phyloP scores from a whole-genome alignment of 1,140 invertebrate genomes.

The Tetramorium alpestre region DNA sequence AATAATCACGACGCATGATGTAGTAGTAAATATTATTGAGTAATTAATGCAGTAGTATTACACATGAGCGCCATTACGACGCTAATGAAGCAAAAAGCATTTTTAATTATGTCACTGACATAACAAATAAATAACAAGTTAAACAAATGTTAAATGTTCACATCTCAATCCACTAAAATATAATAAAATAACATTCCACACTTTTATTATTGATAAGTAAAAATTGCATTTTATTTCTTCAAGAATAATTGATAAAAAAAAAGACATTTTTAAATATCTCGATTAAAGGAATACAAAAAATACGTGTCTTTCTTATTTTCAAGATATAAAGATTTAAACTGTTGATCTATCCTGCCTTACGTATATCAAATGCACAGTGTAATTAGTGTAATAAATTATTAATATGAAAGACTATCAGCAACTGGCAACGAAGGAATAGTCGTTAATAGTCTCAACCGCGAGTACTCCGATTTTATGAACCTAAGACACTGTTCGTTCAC shows the following conservation, averaged over 20 bases:
- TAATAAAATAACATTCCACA: not conserved
- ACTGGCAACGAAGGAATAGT: constrained; percentile 5
- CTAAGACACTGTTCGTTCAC: not conserved
- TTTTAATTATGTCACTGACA: not conserved
- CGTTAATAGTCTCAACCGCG: not conserved
- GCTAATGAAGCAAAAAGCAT: not conserved
- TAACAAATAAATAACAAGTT: too few species aligned
- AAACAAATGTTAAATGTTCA: not conserved
- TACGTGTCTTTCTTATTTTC: not conserved
- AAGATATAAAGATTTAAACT: not conserved
- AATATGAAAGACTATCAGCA: not conserved
- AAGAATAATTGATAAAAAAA: not conserved
- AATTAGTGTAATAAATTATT: constrained; percentile 10
- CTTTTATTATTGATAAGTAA: not conserved
- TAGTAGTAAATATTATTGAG: not conserved
- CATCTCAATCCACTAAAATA: not conserved
- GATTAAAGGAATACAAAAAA: not conserved
- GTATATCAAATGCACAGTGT: not conserved
- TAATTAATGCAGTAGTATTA: constrained; percentile 19
- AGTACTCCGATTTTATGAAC: not conserved
- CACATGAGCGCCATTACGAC: too few species aligned
- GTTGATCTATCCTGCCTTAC: not conserved
- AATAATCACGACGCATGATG: not conserved
- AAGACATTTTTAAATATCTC: not conserved
- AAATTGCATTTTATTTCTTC: not conserved